Evolutionary conservation across 1,140 invertebrate species (phyloP).

Genomic region (Drosophila carrolli): DNA sequence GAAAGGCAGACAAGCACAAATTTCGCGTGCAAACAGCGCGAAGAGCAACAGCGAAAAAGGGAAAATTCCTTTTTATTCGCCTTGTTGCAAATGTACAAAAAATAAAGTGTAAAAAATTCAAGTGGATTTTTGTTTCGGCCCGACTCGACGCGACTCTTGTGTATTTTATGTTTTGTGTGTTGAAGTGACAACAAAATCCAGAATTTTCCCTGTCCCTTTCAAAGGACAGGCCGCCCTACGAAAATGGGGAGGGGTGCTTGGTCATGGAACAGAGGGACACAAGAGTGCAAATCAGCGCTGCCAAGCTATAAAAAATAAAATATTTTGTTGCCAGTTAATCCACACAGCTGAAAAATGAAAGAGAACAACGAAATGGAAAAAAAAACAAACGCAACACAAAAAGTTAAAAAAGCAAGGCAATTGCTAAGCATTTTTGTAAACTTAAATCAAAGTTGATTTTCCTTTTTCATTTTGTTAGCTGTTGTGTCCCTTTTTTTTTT

Average conservation of each 20-base stretch:
- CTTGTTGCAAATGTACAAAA: conserved; percentile 70
- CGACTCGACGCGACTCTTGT: conserved; percentile 47
- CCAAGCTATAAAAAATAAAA: conserved; percentile 82
- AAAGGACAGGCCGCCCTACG: too few relatives aligned
- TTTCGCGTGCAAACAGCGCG: conserved; percentile 78
- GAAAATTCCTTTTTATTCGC: conserved; percentile 39
- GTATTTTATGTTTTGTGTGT: conserved; percentile 66
- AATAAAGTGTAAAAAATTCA: conserved; percentile 83
- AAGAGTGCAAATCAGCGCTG: conserved; percentile 73
- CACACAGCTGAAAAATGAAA: conserved; percentile 56
- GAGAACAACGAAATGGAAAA: conserved; percentile 39
- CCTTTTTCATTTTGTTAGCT: conserved; percentile 39
- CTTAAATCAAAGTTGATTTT: conserved; percentile 83
- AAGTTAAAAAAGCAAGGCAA: conserved; percentile 72
- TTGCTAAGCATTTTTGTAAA: conserved; percentile 83
- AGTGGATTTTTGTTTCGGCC: conserved; percentile 77
- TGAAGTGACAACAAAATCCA: conserved; percentile 83
- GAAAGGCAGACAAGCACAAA: conserved; percentile 82
- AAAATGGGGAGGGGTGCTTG: not conserved
- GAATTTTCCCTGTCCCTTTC: conserved; percentile 53
- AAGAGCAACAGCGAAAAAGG: conserved; percentile 16
- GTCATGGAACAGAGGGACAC: conserved; percentile 18
- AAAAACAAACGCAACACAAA: conserved; percentile 33
- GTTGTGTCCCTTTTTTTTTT: conserved; percentile 53
- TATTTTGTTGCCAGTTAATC: conserved; percentile 82